phyloP scores from a whole-genome alignment of 1,140 invertebrate species.

The Achroia grisella region DNA sequence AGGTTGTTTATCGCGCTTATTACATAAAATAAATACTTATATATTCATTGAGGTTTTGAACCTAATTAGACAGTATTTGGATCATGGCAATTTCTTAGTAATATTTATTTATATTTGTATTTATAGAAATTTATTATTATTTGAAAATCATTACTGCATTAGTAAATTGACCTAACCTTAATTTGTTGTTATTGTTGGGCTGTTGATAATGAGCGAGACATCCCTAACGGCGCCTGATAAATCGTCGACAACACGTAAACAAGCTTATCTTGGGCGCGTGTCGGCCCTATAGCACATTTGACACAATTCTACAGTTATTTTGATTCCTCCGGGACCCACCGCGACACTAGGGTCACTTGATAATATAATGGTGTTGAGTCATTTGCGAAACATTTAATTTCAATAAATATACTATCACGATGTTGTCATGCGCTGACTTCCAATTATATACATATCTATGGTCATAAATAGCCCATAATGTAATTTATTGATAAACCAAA shows the following conservation, averaged over 20 bases:
- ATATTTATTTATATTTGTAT: too few species aligned
- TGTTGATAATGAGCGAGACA: conserved; percentile 24
- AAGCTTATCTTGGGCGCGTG: conserved; percentile 28
- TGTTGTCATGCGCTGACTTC: not conserved
- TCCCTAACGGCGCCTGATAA: conserved; percentile 35
- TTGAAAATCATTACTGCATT: conserved; percentile 26
- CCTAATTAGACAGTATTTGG: too few species aligned
- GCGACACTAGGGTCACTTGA: conserved; percentile 8
- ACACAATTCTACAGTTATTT: conserved; percentile 23
- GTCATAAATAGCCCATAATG: too few species aligned
- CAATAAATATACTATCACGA: not conserved
- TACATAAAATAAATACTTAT: too few species aligned
- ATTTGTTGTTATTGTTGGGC: conserved; percentile 40
- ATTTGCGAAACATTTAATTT: conserved; percentile 16
- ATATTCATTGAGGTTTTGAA: too few species aligned
- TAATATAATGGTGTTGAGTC: conserved; percentile 16
- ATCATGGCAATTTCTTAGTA: too few species aligned
- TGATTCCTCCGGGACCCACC: conserved; percentile 12
- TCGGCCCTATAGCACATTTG: conserved; percentile 11
- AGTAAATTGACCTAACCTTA: conserved; percentile 41
- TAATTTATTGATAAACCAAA: too few species aligned
- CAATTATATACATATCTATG: too few species aligned
- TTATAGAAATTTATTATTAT: not conserved
- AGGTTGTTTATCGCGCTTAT: too few species aligned
- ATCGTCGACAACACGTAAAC: conserved; percentile 27